Evolutionary conservation across 2,113 vertebrate genomes (phyloP).

Genomic region (Ameiurus melas): DNA sequence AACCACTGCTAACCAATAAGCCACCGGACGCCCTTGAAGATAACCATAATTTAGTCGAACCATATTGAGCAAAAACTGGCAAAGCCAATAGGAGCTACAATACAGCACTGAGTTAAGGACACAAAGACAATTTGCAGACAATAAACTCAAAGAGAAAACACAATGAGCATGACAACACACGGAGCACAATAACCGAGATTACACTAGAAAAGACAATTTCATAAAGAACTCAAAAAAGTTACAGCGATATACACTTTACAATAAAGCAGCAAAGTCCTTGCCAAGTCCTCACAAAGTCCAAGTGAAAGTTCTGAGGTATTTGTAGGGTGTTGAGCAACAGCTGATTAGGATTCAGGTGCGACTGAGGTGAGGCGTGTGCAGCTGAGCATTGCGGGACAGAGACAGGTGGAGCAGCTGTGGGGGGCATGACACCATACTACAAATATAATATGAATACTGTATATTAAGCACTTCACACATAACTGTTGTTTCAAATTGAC

Average conservation of each 20-base stretch:
- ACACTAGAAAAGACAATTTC: background rate
- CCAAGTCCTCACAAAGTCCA: background rate
- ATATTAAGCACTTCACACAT: constrained; percentile 16
- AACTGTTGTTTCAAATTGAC: background rate
- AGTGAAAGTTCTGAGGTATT: background rate
- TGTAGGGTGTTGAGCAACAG: background rate
- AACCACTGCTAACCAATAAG: no score
- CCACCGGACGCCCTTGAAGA: no score
- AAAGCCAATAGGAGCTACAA: background rate
- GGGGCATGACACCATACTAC: background rate
- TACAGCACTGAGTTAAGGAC: background rate
- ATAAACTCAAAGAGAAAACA: background rate
- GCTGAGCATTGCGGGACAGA: background rate
- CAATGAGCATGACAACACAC: background rate
- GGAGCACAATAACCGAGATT: background rate
- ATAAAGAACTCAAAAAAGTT: background rate
- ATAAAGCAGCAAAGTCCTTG: background rate
- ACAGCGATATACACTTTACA: background rate
- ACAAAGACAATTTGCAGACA: background rate
- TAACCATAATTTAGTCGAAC: background rate
- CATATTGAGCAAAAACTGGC: background rate
- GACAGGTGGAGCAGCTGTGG: background rate
- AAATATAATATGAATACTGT: constrained; percentile 1
- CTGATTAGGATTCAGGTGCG: constrained; percentile 26
- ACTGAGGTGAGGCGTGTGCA: background rate